Conservation (phyloP, 2,113 vertebrate genomes). For the Ctenomys sociabilis region DNA sequence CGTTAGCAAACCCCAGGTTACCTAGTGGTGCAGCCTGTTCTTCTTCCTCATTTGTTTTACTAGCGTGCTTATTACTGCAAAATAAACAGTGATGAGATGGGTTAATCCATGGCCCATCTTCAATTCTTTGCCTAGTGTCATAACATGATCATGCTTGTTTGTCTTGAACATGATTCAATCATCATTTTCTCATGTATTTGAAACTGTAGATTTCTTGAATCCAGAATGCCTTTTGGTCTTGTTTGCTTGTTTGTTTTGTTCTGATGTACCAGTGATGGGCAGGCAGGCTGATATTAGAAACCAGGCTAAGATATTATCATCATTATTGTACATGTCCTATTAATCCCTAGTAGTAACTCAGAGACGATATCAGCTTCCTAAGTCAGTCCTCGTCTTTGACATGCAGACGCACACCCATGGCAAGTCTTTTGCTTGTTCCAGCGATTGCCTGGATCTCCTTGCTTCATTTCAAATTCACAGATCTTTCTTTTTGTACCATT, state of each 20-base stretch:
- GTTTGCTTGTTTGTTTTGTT: neutral
- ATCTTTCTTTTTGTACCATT: neutral
- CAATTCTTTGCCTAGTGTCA: neutral
- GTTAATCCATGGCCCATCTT: neutral
- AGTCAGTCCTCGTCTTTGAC: constrained; percentile 46
- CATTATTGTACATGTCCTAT: constrained; percentile 6
- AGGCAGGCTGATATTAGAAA: constrained; percentile 27
- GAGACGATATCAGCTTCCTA: neutral
- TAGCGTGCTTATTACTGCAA: neutral
- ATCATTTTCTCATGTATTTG: constrained; percentile 20
- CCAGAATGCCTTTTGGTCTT: neutral
- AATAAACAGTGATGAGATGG: neutral
- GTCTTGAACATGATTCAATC: neutral
- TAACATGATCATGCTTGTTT: neutral
- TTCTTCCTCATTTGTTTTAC: constrained; percentile 17
- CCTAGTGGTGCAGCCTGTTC: neutral
- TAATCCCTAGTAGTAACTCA: constrained; percentile 40
- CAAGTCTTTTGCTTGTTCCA: neutral
- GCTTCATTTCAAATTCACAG: constrained; percentile 51
- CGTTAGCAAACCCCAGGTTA: neutral
- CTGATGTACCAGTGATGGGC: neutral
- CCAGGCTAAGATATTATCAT: neutral
- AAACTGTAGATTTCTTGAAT: constrained; percentile 45
- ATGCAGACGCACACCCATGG: neutral
- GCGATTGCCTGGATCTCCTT: neutral